A percentile compares a stretch with the other conserved stretches of the same genome.
phyloP scores from a whole-genome alignment of 2,888 invertebrate species.

The Scrobipalpa atriplicella region DNA sequence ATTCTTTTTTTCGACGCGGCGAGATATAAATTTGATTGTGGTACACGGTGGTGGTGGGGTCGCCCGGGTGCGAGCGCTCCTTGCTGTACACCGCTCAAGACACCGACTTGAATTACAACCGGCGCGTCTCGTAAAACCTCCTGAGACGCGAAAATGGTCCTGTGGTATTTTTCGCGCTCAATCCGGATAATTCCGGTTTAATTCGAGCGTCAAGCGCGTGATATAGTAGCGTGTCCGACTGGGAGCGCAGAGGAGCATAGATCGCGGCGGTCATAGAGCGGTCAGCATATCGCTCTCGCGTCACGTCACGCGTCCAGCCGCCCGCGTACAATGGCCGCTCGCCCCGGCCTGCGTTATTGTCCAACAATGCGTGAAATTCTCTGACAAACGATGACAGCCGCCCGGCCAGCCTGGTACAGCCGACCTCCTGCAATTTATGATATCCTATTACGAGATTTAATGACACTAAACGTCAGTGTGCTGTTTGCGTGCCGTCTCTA shows the following conservation, averaged over 20 bases:
- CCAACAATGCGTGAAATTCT: conserved; percentile 82
- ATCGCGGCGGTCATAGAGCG: conserved; percentile 40
- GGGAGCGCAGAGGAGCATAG: conserved; percentile 41
- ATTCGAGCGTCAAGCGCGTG: conserved; percentile 24
- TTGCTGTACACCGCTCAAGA: conserved; percentile 43
- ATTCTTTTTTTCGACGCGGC: conserved; percentile 54
- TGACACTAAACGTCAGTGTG: conserved; percentile 76
- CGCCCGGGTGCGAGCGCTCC: conserved; percentile 48
- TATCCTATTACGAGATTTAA: conserved; percentile 82
- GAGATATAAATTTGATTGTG: conserved; percentile 71
- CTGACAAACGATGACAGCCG: conserved; percentile 83
- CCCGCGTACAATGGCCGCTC: conserved; percentile 62
- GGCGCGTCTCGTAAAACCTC: conserved; percentile 37
- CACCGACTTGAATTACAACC: conserved; percentile 59
- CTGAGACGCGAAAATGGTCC: conserved; percentile 29
- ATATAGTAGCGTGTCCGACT: conserved; percentile 35
- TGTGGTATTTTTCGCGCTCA: conserved; percentile 29
- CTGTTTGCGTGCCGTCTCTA: conserved; percentile 63
- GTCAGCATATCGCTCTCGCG: conserved; percentile 47
- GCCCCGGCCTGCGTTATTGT: conserved; percentile 76
- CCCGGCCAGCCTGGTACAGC: conserved; percentile 67
- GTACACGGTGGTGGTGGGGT: conserved; percentile 32
- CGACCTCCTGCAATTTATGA: conserved; percentile 81
- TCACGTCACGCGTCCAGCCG: conserved; percentile 60
- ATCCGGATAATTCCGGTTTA: conserved; percentile 26